These are phyloP conservation scores for Blomia tropicalis DNA, from an alignment of 2,888 invertebrate species.

Conservation along the genomic window DNA sequence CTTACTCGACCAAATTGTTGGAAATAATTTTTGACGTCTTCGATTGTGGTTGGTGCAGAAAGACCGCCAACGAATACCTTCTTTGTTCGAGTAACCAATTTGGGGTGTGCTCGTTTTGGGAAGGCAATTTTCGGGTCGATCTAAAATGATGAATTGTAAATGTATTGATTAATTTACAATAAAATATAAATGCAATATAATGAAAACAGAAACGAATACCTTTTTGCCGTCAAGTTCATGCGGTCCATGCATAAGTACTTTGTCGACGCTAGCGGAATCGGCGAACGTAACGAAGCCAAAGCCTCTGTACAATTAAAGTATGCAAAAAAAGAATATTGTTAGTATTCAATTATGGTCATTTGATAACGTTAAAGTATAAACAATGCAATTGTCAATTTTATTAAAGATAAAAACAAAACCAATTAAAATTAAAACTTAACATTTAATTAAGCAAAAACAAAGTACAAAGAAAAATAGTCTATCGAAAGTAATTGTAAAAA, in stretches of 20 bases:
- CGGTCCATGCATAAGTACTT: constrained; percentile 92
- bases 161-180: neutral
- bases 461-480: too few species aligned
- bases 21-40: constrained; percentile 99
- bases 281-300: constrained; percentile 99
- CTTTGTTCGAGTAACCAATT: constrained; percentile 99
- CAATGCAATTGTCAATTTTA: neutral
- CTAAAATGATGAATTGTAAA: constrained; percentile 43
- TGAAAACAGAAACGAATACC: constrained; percentile 39
- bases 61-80: constrained; percentile 99
- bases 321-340: constrained; percentile 1
- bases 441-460: too few species aligned
- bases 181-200: neutral
- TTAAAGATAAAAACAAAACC: neutral
- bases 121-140: constrained; percentile 99
- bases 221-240: constrained; percentile 99
- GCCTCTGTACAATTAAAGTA: constrained; percentile 54
- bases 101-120: constrained; percentile 95
- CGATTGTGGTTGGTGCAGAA: constrained; percentile 96
- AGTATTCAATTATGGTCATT: neutral
- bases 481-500: too few species aligned
- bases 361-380: neutral
- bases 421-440: too few species aligned
- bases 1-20: constrained; percentile 99
- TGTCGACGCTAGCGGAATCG: constrained; percentile 94